Evolutionary conservation across 2,113 vertebrate species (phyloP), one percentile per base, ranked within the genome.

Genomic region (Boleophthalmus pectinirostris): DNA sequence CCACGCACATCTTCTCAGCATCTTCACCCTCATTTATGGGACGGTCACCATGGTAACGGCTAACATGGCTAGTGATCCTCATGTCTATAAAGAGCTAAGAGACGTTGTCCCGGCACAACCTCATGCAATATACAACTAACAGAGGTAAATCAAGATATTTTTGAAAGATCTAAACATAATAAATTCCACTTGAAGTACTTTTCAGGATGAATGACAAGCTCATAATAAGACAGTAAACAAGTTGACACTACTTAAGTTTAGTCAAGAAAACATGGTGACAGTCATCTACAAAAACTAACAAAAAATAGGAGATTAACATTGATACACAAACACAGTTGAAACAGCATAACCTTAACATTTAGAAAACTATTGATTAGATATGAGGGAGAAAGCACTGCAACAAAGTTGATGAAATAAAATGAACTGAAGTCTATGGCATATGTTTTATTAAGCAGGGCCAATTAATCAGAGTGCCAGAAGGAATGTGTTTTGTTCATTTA

Each of bases 21-120:
- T 82, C 72, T 29, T 83, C 66, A n/a, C 73, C 81, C 80, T 81
- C 75, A 78, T 83, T 84, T 81, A 98, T 96, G 94, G 95, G 94
- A 92, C 92, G 94, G 96, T 98, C 96, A 92, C 95, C 94, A 96
- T 97, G 92, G 96, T 92, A 97, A 98, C 96, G 94, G 87, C 93
- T 87, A 6, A 82, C 94, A 94, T 95, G 95, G 95, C 95, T 94
- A 95, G 93, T 92, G 95, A 96, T 96, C 94, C 93, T 94, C 93
- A 94, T 92, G 69, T 97, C 95, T 95, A 95, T 95, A 96, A 95
- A 86, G 92, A 95, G 58, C 25, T 95, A 96, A 95, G 93, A 88
- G 93, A 94, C 94, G 94, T 95, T 93, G 92, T 93, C 90, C 43
- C 38, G 2, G 18, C 46, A n/a, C 16, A 25, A 70, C 29, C 24